These are phyloP conservation scores for Cercocebus atys DNA, from an alignment of 2,113 vertebrate genomes.

Conservation along the genomic window DNA sequence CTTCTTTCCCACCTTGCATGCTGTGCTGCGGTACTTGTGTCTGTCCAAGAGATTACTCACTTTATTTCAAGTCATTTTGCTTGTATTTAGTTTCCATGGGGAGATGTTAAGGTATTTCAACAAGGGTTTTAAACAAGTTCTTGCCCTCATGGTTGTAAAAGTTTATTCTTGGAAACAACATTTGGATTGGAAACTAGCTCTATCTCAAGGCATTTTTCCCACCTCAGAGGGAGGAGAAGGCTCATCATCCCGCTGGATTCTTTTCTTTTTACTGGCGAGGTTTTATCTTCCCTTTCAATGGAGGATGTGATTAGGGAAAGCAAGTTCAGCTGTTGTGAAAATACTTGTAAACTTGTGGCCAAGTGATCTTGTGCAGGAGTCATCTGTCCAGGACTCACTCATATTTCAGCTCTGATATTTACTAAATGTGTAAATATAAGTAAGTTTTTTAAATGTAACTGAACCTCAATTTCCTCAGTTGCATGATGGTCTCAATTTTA, in stretches of 20 bases:
- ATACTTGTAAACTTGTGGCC: background rate
- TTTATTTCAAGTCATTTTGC: background rate
- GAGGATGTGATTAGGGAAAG: background rate
- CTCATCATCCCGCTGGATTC: background rate
- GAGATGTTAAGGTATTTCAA: background rate
- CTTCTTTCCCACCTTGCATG: fast-evolving
- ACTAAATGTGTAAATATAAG: background rate
- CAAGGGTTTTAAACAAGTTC: background rate
- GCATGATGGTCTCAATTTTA: background rate
- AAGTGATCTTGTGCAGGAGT: too few relatives aligned
- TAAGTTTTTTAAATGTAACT: background rate
- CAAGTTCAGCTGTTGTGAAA: too few relatives aligned
- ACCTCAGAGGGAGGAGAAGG: background rate
- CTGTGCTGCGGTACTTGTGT: fast-evolving
- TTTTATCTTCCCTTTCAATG: background rate
- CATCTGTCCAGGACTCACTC: background rate
- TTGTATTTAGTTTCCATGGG: background rate
- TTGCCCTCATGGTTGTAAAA: background rate
- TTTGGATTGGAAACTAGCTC: background rate
- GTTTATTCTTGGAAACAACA: background rate
- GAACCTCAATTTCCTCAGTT: background rate
- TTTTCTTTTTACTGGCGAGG: background rate
- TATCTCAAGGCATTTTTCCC: background rate
- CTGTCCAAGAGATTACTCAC: background rate
- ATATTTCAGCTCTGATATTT: background rate